Evolutionary conservation across 2,113 vertebrate genomes (phyloP).

Genomic region (Pelobates fuscus): DNA sequence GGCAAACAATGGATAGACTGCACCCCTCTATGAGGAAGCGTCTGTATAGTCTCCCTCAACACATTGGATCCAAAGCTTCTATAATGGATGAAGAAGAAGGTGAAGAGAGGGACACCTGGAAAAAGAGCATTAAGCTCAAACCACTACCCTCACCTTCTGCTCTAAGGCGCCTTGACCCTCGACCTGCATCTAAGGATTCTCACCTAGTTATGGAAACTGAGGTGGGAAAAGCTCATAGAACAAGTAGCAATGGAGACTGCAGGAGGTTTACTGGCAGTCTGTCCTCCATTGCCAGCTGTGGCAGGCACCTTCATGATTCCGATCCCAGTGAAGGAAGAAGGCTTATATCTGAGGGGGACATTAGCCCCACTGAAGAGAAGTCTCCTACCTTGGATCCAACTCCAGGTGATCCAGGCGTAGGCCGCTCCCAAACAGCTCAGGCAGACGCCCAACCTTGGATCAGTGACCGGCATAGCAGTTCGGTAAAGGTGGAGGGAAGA

Average conservation of each 20-base stretch:
- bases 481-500: slow-evolving; percentile 86
- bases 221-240: slow-evolving; percentile 78
- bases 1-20: slow-evolving; percentile 86
- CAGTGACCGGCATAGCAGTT: slow-evolving; percentile 72
- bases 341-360: slow-evolving; percentile 88
- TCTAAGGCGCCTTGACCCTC: slow-evolving; percentile 56
- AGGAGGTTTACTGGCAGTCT: slow-evolving; percentile 92
- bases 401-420: slow-evolving; percentile 62
- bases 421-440: slow-evolving; percentile 59
- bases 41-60: slow-evolving; percentile 97
- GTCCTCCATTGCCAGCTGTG: slow-evolving; percentile 88
- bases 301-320: slow-evolving; percentile 82
- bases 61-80: slow-evolving; percentile 88
- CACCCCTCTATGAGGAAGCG: slow-evolving; percentile 97
- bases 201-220: slow-evolving; percentile 77
- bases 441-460: slow-evolving; percentile 54
- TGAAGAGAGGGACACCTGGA: slow-evolving; percentile 85
- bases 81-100: slow-evolving; percentile 89
- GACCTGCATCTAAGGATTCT: slow-evolving; percentile 37
- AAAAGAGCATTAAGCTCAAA: slow-evolving; percentile 91
- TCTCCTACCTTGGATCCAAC: slow-evolving; percentile 78
- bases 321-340: slow-evolving; percentile 88
- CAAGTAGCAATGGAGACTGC: slow-evolving; percentile 96
- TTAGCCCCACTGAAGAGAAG: slow-evolving; percentile 74
- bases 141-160: slow-evolving; percentile 83